Percentiles rank a stretch among this genome's conserved stretches.
Evolutionary conservation across 2,113 vertebrate species (phyloP).

Genomic region (Labeo catla): DNA sequence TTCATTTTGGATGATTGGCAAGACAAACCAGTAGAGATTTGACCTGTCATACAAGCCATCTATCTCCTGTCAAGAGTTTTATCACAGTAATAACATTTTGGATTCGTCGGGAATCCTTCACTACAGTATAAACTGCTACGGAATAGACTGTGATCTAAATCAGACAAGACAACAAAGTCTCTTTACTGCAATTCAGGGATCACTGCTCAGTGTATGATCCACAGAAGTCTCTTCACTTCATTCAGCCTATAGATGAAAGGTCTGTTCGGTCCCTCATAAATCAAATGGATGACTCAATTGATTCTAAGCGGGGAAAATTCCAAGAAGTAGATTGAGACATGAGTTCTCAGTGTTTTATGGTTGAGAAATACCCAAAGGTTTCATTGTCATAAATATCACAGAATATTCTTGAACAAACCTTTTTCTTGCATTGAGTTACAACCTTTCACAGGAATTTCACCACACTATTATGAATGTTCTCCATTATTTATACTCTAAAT

Average conservation of each 20-base stretch:
- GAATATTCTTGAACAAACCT: constrained; percentile 3
- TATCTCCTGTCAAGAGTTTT: constrained; percentile 9
- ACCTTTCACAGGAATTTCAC: neutral
- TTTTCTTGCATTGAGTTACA: too few species aligned
- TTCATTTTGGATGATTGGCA: neutral
- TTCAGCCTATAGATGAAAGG: constrained; percentile 7
- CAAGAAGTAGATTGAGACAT: neutral
- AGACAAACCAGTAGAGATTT: neutral
- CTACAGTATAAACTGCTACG: neutral
- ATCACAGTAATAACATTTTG: neutral
- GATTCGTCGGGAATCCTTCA: neutral
- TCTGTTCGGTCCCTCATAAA: constrained; percentile 11
- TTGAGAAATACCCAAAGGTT: constrained; percentile 16
- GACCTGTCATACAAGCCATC: constrained; percentile 1
- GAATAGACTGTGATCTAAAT: constrained; percentile 7
- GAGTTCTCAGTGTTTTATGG: neutral
- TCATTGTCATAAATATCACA: constrained; percentile 4
- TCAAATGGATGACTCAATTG: neutral
- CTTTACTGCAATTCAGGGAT: constrained; percentile 23
- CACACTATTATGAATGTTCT: neutral
- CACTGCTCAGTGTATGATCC: constrained; percentile 7
- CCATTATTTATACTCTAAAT: neutral
- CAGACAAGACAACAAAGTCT: constrained; percentile 4
- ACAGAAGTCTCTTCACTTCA: neutral
- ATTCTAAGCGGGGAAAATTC: neutral